Evolutionary conservation across 2,113 vertebrate species (phyloP).

Genomic region (Myiozetetes cayanensis): DNA sequence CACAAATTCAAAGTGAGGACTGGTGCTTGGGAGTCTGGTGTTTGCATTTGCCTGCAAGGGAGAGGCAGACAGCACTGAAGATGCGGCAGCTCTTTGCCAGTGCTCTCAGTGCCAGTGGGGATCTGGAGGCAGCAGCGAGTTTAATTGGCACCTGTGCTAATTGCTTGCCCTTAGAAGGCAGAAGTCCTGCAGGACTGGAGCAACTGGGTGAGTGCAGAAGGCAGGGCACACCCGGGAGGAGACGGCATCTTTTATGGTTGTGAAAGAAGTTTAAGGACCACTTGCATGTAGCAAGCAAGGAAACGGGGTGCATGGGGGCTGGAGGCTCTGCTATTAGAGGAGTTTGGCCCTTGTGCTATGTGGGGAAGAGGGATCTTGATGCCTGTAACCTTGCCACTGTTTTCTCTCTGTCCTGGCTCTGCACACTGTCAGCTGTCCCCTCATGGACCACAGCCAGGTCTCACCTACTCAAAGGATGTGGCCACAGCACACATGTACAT

Average conservation of each 20-base stretch:
- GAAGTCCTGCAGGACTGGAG: background rate
- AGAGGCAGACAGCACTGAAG: background rate
- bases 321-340: background rate
- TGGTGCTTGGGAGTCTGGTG: background rate
- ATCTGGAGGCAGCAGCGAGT: background rate
- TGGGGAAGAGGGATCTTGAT: background rate
- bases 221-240: background rate
- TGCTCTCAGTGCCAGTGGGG: background rate
- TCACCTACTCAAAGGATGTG: background rate
- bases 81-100: background rate
- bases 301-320: background rate
- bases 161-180: background rate
- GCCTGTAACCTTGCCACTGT: background rate
- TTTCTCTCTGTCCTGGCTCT: background rate
- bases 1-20: slow-evolving; percentile 22
- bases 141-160: background rate
- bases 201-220: background rate
- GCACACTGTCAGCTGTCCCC: background rate
- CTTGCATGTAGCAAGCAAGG: fast-evolving
- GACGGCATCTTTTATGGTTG: background rate
- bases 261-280: background rate
- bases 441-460: background rate
- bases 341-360: background rate
- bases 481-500: background rate
- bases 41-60: slow-evolving; percentile 26